Evolutionary conservation across 2,888 invertebrate species (phyloP), one percentile per base, ranked within the genome.

Genomic region (Ectemnius continuus): DNA sequence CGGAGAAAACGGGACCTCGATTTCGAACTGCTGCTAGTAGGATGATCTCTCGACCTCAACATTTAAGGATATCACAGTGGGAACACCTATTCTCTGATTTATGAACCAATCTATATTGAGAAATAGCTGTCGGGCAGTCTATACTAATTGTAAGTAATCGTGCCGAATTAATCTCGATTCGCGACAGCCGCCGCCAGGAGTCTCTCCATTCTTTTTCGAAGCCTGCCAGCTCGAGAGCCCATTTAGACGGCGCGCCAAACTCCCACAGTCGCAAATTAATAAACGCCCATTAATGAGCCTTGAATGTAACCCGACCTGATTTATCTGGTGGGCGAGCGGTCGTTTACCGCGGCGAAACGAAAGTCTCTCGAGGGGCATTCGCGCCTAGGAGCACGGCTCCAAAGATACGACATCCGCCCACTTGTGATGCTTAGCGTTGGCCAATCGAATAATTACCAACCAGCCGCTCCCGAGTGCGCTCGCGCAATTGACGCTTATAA

Each of bases 401-500:
- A 60, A 66, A 26, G 78, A 75, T 70, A 60, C 65, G 73, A 68
- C 73, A 74, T 59, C 70, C 78, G 78, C 78, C 78, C 67, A 78
- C 74, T 69, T 68, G 46, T 47, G 67, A 63, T 71, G 23, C 26
- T 28, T 59, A 58, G 60, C 67, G 68, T 75, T 68, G 75, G 59
- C 56, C 48, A 71, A 76, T 57, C 60, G 45, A 71, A 66, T 61
- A 59, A 75, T 67, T 70, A 66, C 4, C 45, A 16, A 66, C 4
- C 45, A 16, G 64, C 16, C 52, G n/a, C 52, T 48, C 63, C 36
- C 65, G 48, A 65, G 60, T 58, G 61, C 72, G 70, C 61, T 71
- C 63, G 67, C 67, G 69, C 68, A 69, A 80, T 78, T 70, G 70
- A 73, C 78, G 80, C 76, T 82, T 80, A 73, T 80, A 78, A 82